phyloP scores from a whole-genome alignment of 2,113 vertebrate genomes.

The Pseudorectes ferrugineus region DNA sequence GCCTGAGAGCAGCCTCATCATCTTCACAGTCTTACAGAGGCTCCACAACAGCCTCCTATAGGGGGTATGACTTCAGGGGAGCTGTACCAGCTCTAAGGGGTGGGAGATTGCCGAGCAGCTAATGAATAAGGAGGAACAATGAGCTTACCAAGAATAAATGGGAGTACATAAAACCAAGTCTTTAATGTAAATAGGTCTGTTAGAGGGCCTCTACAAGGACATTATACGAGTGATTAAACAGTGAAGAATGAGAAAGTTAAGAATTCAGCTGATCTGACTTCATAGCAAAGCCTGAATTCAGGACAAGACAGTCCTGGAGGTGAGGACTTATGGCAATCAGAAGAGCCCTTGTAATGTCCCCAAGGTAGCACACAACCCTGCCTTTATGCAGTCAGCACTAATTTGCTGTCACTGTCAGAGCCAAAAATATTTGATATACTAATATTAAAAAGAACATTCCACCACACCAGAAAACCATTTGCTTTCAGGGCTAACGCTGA shows the following conservation, averaged over 20 bases:
- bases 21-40: not conserved
- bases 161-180: not conserved
- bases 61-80: not conserved
- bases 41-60: not conserved
- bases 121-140: not conserved
- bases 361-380: not conserved
- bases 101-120: not conserved
- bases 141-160: not conserved
- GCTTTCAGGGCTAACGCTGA: not conserved
- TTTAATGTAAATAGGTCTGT: not conserved
- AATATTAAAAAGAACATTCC: slow-evolving; percentile 7
- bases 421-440: slow-evolving; percentile 3
- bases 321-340: not conserved
- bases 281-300: not conserved
- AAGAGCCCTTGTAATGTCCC: not conserved
- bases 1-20: not conserved
- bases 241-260: not conserved
- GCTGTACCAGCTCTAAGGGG: not conserved
- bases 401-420: slow-evolving; percentile 26
- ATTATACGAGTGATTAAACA: rapidly evolving
- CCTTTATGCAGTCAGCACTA: not conserved
- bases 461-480: slow-evolving; percentile 1
- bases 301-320: not conserved
- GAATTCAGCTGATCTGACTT: not conserved
- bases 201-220: not conserved